Percentiles rank a stretch among this genome's conserved stretches.
These are phyloP conservation scores for Aspidiotus destructor DNA, from an alignment of 2,888 invertebrate species.

Conservation along the genomic window DNA sequence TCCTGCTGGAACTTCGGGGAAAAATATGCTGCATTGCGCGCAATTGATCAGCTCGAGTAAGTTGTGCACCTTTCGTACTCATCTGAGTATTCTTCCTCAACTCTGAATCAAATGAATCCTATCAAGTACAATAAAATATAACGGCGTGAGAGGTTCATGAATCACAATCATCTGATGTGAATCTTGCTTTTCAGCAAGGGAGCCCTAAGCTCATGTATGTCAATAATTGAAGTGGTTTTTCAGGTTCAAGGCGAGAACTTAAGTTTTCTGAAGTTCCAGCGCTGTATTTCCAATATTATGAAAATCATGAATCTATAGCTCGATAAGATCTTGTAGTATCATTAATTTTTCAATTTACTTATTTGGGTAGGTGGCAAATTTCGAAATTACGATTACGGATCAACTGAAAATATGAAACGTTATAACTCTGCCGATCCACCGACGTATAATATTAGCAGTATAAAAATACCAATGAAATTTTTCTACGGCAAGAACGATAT, in stretches of 20 bases:
- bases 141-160: neutral
- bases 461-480: conserved; percentile 55
- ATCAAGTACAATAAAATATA: neutral
- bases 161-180: neutral
- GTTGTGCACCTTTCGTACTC: too few relatives aligned
- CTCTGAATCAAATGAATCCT: neutral
- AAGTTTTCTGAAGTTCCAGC: too few relatives aligned
- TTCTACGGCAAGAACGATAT: conserved; percentile 64
- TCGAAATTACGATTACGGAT: conserved; percentile 57
- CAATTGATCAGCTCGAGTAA: conserved; percentile 48
- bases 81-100: too few relatives aligned
- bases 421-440: conserved; percentile 55
- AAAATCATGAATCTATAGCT: too few relatives aligned
- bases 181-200: neutral
- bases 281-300: too few relatives aligned
- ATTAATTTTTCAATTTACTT: too few relatives aligned
- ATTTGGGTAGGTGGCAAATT: conserved; percentile 16
- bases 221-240: too few relatives aligned
- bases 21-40: conserved; percentile 59
- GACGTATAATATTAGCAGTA: conserved; percentile 52
- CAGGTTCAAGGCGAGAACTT: too few relatives aligned
- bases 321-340: too few relatives aligned
- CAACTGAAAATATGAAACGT: conserved; percentile 47
- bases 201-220: too few relatives aligned
- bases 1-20: conserved; percentile 66